phyloP scores from a whole-genome alignment of 2,113 vertebrate species.

The Uria aalge region DNA sequence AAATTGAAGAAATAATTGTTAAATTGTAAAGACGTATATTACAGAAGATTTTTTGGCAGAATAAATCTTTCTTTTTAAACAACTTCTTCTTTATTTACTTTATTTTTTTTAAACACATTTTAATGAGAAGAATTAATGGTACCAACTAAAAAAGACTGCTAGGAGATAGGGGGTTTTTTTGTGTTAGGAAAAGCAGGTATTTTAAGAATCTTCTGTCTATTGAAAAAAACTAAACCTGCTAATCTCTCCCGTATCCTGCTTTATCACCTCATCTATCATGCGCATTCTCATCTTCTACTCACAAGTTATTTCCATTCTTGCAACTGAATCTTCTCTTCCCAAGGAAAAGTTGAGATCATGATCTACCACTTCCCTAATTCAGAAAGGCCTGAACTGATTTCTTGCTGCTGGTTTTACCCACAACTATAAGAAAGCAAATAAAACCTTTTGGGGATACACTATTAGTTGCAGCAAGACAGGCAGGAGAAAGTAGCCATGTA shows the following conservation, averaged over 20 bases:
- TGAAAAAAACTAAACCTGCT: not conserved
- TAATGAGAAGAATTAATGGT: not conserved
- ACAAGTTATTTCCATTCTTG: not conserved
- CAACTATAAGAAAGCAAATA: not conserved
- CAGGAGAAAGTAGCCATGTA: not conserved
- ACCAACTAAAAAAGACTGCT: not conserved
- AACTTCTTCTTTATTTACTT: not conserved
- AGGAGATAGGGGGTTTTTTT: not conserved
- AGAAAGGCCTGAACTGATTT: not conserved
- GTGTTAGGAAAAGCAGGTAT: not conserved
- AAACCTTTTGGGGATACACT: not conserved
- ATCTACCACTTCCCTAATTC: not conserved
- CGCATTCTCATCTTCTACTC: not conserved
- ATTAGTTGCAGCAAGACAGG: not conserved
- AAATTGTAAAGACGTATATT: not conserved
- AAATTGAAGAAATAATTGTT: not conserved
- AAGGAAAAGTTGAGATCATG: not conserved
- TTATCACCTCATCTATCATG: not conserved
- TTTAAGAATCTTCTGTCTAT: not conserved
- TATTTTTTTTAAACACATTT: not conserved
- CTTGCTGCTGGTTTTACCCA: not conserved
- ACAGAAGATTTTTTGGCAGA: not conserved
- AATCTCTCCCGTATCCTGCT: not conserved
- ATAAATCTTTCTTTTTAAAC: not conserved
- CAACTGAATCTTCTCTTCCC: not conserved